phyloP scores from a whole-genome alignment of 2,113 vertebrate genomes.

The Morone saxatilis region DNA sequence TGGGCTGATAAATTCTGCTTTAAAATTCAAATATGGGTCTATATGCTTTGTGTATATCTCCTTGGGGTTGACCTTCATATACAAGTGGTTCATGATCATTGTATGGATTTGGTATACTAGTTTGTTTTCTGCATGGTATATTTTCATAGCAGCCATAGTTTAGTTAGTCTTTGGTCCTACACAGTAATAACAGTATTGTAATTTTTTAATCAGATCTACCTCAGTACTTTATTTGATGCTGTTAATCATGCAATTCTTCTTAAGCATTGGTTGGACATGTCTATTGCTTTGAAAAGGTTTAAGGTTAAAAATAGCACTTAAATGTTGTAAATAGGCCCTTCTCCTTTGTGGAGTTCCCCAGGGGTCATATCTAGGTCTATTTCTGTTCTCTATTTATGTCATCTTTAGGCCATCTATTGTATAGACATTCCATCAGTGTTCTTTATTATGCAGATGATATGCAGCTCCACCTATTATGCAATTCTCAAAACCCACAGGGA shows the following conservation, averaged over 20 bases:
- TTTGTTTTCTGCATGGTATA: not conserved
- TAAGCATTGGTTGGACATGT: not conserved
- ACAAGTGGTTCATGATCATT: not conserved
- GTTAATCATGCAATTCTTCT: not conserved
- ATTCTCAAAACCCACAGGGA: slow-evolving; percentile 39
- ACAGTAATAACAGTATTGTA: not conserved
- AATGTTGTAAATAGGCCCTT: not conserved
- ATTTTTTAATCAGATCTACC: not conserved
- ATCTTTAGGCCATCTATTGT: slow-evolving; percentile 10
- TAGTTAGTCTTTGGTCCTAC: not conserved
- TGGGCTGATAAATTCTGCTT: not conserved
- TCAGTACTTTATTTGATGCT: not conserved
- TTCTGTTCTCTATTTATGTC: slow-evolving; percentile 9
- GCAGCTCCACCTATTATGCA: slow-evolving; percentile 47
- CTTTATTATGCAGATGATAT: slow-evolving; percentile 55
- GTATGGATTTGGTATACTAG: not conserved
- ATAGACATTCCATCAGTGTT: slow-evolving; percentile 19
- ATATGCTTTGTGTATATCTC: not conserved
- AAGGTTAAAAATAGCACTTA: not conserved
- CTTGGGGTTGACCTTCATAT: not conserved
- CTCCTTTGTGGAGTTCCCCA: slow-evolving; percentile 8
- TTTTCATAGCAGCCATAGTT: not conserved
- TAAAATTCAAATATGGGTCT: not conserved
- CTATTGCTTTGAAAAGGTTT: not conserved
- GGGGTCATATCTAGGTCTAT: not conserved